phyloP scores from a whole-genome alignment of 2,888 invertebrate genomes.

The Ochropacha duplaris region DNA sequence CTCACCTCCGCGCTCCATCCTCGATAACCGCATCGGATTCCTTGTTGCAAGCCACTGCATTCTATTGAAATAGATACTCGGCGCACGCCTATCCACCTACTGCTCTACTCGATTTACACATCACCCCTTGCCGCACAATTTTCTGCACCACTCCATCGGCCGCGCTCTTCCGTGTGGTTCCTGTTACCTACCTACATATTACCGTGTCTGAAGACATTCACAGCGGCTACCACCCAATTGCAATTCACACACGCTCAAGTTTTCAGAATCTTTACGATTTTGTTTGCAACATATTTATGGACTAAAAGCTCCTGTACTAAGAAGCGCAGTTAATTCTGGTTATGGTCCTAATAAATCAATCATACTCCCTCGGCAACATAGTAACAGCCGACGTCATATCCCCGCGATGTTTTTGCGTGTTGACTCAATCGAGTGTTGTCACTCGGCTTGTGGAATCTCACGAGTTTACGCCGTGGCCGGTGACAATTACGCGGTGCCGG shows the following conservation, averaged over 20 bases:
- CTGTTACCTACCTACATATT: slow-evolving; percentile 30
- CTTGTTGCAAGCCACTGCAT: slow-evolving; percentile 79
- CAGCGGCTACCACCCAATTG: background rate
- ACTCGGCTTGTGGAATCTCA: slow-evolving; percentile 41
- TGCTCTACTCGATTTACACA: slow-evolving; percentile 61
- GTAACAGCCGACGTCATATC: slow-evolving; percentile 56
- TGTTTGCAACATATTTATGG: slow-evolving; percentile 27
- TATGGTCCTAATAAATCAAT: slow-evolving; percentile 59
- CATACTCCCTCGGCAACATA: slow-evolving; percentile 42
- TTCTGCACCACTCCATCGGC: slow-evolving; percentile 48
- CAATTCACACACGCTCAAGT: slow-evolving; percentile 7
- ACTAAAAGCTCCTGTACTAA: slow-evolving; percentile 25
- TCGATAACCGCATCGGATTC: slow-evolving; percentile 82
- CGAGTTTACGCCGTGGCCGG: slow-evolving; percentile 48
- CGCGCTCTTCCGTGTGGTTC: slow-evolving; percentile 40
- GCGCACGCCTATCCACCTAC: slow-evolving; percentile 63
- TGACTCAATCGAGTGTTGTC: slow-evolving; percentile 55
- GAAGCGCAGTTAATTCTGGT: slow-evolving; percentile 39
- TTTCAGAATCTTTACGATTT: slow-evolving; percentile 13
- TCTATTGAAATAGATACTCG: slow-evolving; percentile 78
- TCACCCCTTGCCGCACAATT: slow-evolving; percentile 55
- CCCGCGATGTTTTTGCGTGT: slow-evolving; percentile 52
- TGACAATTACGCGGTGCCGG: slow-evolving; percentile 70
- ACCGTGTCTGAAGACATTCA: too few species aligned
- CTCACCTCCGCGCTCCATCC: slow-evolving; percentile 77